A percentile compares a stretch with the other conserved stretches of the same genome.
Evolutionary conservation across 2,888 invertebrate genomes (phyloP).

Genomic region (Polyploca ridens): DNA sequence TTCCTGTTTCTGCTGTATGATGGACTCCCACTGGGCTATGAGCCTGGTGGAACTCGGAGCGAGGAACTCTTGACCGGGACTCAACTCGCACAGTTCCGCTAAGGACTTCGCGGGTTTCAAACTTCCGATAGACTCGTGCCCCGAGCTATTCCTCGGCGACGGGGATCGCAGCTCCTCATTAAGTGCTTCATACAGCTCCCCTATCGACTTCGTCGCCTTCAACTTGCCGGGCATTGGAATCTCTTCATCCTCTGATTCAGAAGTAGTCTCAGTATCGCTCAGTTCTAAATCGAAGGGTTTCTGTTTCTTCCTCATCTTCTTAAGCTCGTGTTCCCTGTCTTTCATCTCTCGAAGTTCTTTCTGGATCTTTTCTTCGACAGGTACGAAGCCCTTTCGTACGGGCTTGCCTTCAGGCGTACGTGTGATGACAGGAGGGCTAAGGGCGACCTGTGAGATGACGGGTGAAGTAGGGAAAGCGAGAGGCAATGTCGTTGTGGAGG

Average conservation of each 20-base stretch:
- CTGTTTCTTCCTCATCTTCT: slow-evolving; percentile 86
- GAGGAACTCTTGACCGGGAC: slow-evolving; percentile 85
- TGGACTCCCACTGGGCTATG: slow-evolving; percentile 92
- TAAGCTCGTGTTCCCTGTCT: slow-evolving; percentile 91
- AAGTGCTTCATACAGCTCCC: slow-evolving; percentile 86
- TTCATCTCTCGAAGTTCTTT: slow-evolving; percentile 94
- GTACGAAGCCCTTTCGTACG: slow-evolving; percentile 90
- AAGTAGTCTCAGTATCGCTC: slow-evolving; percentile 83
- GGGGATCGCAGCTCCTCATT: slow-evolving; percentile 78
- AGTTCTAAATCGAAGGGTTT: slow-evolving; percentile 86
- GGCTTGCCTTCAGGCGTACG: slow-evolving; percentile 86
- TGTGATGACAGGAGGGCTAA: slow-evolving; percentile 72
- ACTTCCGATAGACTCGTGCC: slow-evolving; percentile 74
- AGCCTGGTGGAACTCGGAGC: slow-evolving; percentile 89
- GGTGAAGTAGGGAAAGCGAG: slow-evolving; percentile 65
- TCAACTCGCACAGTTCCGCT: slow-evolving; percentile 87
- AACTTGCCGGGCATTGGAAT: slow-evolving; percentile 85
- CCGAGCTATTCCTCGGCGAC: slow-evolving; percentile 74
- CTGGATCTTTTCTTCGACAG: slow-evolving; percentile 95
- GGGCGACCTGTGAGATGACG: slow-evolving; percentile 51
- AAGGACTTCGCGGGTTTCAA: slow-evolving; percentile 88
- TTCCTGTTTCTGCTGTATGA: slow-evolving; percentile 87
- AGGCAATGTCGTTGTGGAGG: slow-evolving; percentile 52
- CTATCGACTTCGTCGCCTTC: slow-evolving; percentile 87
- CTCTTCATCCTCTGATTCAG: slow-evolving; percentile 85